Conservation (phyloP, 1,140 invertebrate genomes). For the Cyphomyrmex costatus region DNA sequence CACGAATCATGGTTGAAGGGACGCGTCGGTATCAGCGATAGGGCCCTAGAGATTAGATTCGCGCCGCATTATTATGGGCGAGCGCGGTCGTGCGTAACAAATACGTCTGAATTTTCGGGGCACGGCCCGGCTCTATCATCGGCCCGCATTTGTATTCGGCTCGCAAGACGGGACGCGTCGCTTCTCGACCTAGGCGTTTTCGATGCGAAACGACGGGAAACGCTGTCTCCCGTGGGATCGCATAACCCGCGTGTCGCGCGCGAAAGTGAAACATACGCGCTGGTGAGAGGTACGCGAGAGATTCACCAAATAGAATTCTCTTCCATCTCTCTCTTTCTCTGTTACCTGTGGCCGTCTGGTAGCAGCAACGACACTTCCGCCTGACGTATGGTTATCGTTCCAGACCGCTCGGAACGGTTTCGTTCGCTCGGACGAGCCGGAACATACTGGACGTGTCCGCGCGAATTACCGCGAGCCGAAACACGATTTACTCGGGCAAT, state of each 20-base stretch:
- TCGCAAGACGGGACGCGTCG: conserved; percentile 55
- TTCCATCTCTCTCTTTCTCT: conserved; percentile 25
- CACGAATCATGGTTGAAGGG: conserved; percentile 48
- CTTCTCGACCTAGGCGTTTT: conserved; percentile 50
- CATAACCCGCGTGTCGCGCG: conserved; percentile 61
- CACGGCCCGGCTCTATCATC: conserved; percentile 32
- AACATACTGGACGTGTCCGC: conserved; percentile 72
- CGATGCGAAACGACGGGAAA: conserved; percentile 75
- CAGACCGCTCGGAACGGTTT: conserved; percentile 68
- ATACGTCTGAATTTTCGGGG: conserved; percentile 72
- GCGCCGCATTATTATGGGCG: conserved; percentile 74
- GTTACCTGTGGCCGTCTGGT: conserved; percentile 30
- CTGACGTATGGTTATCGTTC: conserved; percentile 75
- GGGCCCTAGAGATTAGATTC: conserved; percentile 70
- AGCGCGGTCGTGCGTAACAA: conserved; percentile 68
- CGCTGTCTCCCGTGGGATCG: conserved; percentile 62
- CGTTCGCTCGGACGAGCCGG: conserved; percentile 57
- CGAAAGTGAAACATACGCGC: conserved; percentile 38
- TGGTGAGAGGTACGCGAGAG: conserved; percentile 53
- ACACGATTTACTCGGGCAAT: conserved; percentile 72
- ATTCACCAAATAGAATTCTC: conserved; percentile 72
- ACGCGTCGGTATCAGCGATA: conserved; percentile 65
- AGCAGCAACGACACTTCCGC: conserved; percentile 63
- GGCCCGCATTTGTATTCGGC: conserved; percentile 74
- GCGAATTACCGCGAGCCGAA: conserved; percentile 71